Conservation (phyloP, 2,113 vertebrate genomes). For the Uropsilus gracilis region DNA sequence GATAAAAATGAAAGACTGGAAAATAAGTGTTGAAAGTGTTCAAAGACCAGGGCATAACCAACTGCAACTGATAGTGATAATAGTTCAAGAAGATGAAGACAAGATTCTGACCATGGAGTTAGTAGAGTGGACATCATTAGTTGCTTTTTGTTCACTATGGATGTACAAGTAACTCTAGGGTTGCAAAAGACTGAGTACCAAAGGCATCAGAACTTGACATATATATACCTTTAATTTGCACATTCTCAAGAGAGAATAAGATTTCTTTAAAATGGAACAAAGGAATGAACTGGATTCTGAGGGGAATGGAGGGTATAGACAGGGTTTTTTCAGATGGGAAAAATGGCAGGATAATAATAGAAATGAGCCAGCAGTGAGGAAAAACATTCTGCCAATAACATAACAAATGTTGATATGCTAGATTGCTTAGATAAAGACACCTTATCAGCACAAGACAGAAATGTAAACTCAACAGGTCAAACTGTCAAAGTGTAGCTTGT, state of each 20-base stretch:
- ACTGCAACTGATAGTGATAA: rapidly evolving
- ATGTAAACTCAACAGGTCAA: neutral
- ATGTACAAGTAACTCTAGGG: neutral
- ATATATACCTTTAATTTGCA: neutral
- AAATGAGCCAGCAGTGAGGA: neutral
- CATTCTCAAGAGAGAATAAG: neutral
- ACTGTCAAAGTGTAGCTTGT: neutral
- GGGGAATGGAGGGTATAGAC: neutral
- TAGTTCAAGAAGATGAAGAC: neutral
- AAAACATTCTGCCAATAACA: neutral
- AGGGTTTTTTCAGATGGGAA: neutral
- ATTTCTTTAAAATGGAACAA: neutral
- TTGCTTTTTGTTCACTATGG: neutral
- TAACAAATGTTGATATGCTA: neutral
- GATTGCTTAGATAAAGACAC: neutral
- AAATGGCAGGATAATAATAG: neutral
- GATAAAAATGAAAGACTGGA: neutral
- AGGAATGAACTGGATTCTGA: neutral
- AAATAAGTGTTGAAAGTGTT: neutral
- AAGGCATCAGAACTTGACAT: neutral
- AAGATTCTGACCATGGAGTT: neutral
- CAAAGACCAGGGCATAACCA: neutral
- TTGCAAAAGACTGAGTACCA: neutral
- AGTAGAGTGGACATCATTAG: rapidly evolving
- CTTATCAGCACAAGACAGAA: neutral